Conservation (phyloP, 2,113 vertebrate genomes). For the Cyphomyrus discorhynchus region DNA sequence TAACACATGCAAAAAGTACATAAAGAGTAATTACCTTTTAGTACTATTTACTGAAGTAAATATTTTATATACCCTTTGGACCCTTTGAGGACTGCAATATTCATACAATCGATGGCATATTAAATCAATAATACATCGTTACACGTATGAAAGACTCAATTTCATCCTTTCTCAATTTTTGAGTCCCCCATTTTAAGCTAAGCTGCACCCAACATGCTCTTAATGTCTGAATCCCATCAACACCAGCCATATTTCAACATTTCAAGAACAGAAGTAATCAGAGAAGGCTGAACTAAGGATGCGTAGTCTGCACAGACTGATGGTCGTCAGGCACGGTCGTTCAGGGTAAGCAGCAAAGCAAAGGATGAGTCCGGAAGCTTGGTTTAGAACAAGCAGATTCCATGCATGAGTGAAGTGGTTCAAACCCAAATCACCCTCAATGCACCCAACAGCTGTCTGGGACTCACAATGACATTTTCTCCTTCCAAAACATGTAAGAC, state of each 20-base stretch:
- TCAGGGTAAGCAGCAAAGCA: neutral
- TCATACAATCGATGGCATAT: neutral
- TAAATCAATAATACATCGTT: neutral
- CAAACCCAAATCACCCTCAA: neutral
- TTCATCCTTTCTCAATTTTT: neutral
- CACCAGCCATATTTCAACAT: neutral
- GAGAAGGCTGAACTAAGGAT: neutral
- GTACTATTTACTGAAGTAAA: constrained; percentile 44
- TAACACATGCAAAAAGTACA: constrained; percentile 51
- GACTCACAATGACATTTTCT: neutral
- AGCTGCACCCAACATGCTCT: neutral
- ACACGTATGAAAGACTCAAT: neutral
- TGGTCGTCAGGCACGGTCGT: neutral
- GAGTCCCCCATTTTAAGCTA: neutral
- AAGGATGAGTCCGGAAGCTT: neutral
- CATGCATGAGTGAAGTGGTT: neutral
- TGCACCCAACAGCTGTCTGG: neutral
- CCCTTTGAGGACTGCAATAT: constrained; percentile 52
- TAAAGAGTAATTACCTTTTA: constrained; percentile 34
- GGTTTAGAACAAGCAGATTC: neutral
- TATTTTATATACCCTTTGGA: constrained; percentile 45
- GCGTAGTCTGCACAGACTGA: neutral
- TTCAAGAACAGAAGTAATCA: too few species aligned
- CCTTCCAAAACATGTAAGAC: neutral
- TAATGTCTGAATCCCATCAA: neutral